Evolutionary conservation across 2,888 invertebrate genomes (phyloP).

Genomic region (Cephus nigrinus): DNA sequence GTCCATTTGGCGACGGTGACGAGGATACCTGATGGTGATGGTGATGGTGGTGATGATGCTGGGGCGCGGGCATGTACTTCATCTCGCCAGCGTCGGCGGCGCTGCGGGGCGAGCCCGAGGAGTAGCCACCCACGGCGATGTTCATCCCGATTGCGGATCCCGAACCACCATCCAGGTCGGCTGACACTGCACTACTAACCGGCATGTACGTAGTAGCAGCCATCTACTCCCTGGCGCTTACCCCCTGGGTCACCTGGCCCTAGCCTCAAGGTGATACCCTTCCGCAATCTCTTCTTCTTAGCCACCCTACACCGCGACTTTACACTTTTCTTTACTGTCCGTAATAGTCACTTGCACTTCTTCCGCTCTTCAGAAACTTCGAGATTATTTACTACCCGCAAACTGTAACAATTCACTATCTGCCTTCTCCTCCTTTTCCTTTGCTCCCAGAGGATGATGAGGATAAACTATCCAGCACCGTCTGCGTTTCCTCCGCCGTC

Average conservation of each 20-base stretch:
- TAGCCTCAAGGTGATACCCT: constrained; percentile 41
- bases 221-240: constrained; percentile 81
- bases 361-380: not conserved
- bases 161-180: constrained; percentile 77
- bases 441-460: no score
- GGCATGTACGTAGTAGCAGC: constrained; percentile 95
- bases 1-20: constrained; percentile 76
- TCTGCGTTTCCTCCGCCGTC: constrained; percentile 40
- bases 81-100: constrained; percentile 91
- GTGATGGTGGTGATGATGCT: constrained; percentile 87
- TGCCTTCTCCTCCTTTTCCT: no score
- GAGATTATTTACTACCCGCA: not conserved
- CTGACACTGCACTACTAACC: constrained; percentile 80
- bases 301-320: constrained; percentile 14
- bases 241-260: constrained; percentile 62
- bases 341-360: not conserved
- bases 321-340: not conserved
- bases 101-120: constrained; percentile 85
- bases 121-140: constrained; percentile 79
- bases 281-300: constrained; percentile 45
- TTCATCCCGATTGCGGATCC: constrained; percentile 77
- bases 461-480: not conserved
- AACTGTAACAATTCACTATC: not conserved
- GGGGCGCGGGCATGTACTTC: constrained; percentile 89
- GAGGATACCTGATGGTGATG: constrained; percentile 76